A percentile compares a stretch with the other conserved stretches of the same genome.
Conservation (phyloP, 2,888 invertebrate genomes). For the Yponomeuta cagnagella region DNA sequence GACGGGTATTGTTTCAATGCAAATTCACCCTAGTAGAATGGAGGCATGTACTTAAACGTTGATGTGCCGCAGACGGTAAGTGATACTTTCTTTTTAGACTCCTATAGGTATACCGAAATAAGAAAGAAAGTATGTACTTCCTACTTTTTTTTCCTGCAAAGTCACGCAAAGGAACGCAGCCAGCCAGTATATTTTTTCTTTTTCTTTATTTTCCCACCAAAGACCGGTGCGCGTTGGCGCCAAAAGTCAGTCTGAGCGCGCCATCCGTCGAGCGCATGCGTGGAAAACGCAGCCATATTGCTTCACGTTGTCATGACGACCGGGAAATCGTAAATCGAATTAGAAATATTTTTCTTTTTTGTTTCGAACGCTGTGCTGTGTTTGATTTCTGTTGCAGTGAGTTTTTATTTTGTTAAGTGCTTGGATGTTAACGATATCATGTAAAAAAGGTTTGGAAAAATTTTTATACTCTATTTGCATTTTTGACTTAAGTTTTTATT, state of each 20-base stretch:
- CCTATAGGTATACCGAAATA: too few relatives aligned
- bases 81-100: too few relatives aligned
- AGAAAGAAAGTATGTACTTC: neutral
- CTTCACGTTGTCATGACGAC: conserved; percentile 53
- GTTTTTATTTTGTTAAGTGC: conserved; percentile 18
- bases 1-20: too few relatives aligned
- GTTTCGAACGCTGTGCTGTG: neutral
- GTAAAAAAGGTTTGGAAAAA: conserved; percentile 1
- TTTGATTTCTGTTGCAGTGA: conserved; percentile 22
- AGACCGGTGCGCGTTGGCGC: conserved; percentile 39
- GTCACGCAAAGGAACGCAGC: neutral
- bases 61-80: too few relatives aligned
- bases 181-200: neutral
- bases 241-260: conserved; percentile 50
- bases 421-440: neutral
- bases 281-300: conserved; percentile 39
- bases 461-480: neutral
- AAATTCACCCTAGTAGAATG: too few relatives aligned
- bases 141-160: neutral
- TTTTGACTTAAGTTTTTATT: neutral
- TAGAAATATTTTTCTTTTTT: conserved; percentile 14
- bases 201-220: neutral
- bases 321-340: conserved; percentile 28
- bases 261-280: conserved; percentile 51
- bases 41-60: too few relatives aligned